Percentiles rank a stretch among this genome's conserved stretches.
Evolutionary conservation across 2,888 invertebrate genomes (phyloP).

Genomic region (Spodoptera exigua): DNA sequence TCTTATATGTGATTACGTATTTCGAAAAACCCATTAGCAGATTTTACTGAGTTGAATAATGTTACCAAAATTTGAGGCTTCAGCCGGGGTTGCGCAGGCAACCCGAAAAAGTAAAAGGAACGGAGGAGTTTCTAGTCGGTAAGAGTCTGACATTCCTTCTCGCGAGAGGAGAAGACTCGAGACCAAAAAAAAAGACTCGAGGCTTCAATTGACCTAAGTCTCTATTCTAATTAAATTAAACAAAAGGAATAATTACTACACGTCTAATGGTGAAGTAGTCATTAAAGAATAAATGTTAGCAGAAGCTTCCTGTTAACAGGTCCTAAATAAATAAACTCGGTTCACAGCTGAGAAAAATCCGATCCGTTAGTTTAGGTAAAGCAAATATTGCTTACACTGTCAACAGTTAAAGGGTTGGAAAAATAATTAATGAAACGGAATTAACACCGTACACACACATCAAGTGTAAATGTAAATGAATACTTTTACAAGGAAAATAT

Average conservation of each 20-base stretch:
- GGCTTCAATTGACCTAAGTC: too few relatives aligned
- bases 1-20: too few relatives aligned
- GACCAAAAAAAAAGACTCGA: too few relatives aligned
- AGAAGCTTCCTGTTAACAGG: slow-evolving; percentile 86
- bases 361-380: slow-evolving; percentile 58
- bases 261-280: slow-evolving; percentile 9
- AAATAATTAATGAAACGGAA: slow-evolving; percentile 26
- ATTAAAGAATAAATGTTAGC: slow-evolving; percentile 34
- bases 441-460: slow-evolving; percentile 16
- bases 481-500: background rate
- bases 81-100: too few relatives aligned
- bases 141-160: too few relatives aligned
- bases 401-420: slow-evolving; percentile 31
- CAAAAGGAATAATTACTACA: slow-evolving; percentile 1
- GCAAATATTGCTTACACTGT: slow-evolving; percentile 33
- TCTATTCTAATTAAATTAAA: background rate
- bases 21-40: too few relatives aligned
- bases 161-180: too few relatives aligned
- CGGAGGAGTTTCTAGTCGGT: too few relatives aligned
- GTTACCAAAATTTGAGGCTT: too few relatives aligned
- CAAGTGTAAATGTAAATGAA: slow-evolving; percentile 4
- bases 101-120: too few relatives aligned
- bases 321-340: slow-evolving; percentile 58
- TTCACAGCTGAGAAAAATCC: slow-evolving; percentile 49
- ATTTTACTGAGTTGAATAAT: too few relatives aligned